Evolutionary conservation across 2,797 vertebrate genomes (phyloP).

Genomic region (Propithecus deckenii): DNA sequence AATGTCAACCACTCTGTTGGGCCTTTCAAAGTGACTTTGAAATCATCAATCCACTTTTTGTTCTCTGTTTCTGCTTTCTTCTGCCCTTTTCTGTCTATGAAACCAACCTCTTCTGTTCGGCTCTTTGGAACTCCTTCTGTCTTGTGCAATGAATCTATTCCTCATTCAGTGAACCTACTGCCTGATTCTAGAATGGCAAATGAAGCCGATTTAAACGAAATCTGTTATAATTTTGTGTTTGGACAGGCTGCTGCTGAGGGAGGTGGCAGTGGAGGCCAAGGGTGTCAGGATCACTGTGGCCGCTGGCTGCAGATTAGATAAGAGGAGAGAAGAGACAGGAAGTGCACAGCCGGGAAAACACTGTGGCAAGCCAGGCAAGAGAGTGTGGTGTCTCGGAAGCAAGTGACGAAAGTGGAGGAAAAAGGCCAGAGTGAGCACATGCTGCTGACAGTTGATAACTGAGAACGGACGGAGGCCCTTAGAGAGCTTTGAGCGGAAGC

Average conservation of each 20-base stretch:
- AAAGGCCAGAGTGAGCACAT: not conserved
- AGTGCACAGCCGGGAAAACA: not conserved
- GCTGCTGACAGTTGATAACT: no score
- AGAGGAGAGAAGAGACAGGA: accelerated
- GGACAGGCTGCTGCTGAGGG: not conserved
- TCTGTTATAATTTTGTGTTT: not conserved
- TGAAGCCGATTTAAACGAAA: not conserved
- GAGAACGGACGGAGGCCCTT: not conserved
- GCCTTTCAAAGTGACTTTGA: not conserved
- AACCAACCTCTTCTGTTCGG: not conserved
- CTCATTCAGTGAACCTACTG: not conserved
- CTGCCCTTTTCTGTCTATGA: not conserved
- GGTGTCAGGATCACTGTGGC: not conserved
- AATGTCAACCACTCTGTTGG: not conserved
- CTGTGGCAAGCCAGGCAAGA: not conserved
- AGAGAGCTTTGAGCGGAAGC: not conserved
- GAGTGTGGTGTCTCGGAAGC: not conserved
- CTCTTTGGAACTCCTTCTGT: not conserved
- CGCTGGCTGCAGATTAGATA: not conserved
- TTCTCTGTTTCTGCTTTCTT: not conserved
- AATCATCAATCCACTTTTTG: not conserved
- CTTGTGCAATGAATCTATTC: not conserved
- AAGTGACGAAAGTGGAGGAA: not conserved
- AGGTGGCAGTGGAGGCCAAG: not conserved
- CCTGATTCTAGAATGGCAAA: not conserved